Evolutionary conservation across 2,113 vertebrate species (phyloP), one percentile per base, ranked within the genome.

Genomic region (Catagonus wagneri): DNA sequence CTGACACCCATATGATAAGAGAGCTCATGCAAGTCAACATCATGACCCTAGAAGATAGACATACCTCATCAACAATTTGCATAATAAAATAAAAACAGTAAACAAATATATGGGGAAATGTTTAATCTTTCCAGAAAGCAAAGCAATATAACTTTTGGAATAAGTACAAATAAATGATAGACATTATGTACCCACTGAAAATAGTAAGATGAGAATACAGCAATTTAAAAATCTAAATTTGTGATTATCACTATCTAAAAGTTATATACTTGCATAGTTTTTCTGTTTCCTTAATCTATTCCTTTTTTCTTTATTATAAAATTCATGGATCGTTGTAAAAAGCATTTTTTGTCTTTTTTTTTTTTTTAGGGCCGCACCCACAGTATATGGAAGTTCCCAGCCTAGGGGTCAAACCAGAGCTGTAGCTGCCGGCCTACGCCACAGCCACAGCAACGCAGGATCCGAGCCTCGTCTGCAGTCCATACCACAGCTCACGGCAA

Each of bases 251-350:
- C 63, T 69, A 93, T 39, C 22, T 93, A 66, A 94, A 92, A 95
- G 78, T 76, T 76, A 90, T 61, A 17, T 61, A 90, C 32, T 61
- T 71, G 34, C 14, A 79, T 0, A n/a, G 56, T 9, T 54, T 44
- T 76, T 69, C 78, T 56, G 75, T 78, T 58, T 66, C 66, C 39
- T 80, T 94, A 63, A 52, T n/a, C 68, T 19, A 8, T 14, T 92
- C 74, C 69, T 71, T 58, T 58, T 36, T 44, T 44, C 44, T 75
- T 79, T 87, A 87, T 60, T 83, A 81, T 69, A 91, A 97, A 94
- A 74, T 44, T 66, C 60, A 83, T 34, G 39, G 39, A 58, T 36
- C 22, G 36, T 1, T 84, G 60, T 65, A 60, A 75, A 84, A 84
- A 83, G 19, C 29, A 56, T 75, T 61, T 44, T 44, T 44, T 44